Conservation (phyloP, 2,113 vertebrate species). For the Ptilonorhynchus violaceus region DNA sequence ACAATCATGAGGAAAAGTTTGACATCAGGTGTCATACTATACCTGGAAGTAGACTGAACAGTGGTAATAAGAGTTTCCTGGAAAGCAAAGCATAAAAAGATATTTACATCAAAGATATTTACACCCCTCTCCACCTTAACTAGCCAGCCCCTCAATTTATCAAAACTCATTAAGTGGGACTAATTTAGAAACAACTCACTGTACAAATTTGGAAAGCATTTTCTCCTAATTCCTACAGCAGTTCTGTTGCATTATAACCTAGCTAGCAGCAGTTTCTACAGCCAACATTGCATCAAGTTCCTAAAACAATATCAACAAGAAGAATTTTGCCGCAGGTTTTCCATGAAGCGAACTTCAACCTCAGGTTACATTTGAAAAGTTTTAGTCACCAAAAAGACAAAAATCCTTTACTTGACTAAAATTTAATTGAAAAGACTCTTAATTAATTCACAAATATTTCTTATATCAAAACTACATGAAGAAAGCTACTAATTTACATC, state of each 20-base stretch:
- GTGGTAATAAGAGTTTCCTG: slow-evolving; percentile 76
- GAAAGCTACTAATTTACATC: neutral
- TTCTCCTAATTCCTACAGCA: neutral
- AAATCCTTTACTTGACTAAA: neutral
- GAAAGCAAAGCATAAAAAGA: slow-evolving; percentile 46
- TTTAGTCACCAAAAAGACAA: neutral
- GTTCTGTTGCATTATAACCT: neutral
- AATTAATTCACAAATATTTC: neutral
- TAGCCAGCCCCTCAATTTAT: neutral
- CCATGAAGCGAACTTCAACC: neutral
- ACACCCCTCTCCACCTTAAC: neutral
- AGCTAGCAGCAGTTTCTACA: neutral
- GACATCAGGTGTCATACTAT: neutral
- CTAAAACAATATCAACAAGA: neutral
- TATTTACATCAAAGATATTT: neutral
- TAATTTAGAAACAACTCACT: neutral
- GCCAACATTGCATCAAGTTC: neutral
- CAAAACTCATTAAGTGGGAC: neutral
- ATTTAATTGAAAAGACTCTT: neutral
- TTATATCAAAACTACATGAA: neutral
- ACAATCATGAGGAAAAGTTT: neutral
- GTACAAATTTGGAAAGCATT: neutral
- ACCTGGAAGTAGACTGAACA: slow-evolving; percentile 72
- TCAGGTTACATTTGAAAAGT: neutral
- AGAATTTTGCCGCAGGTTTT: neutral